Percentiles rank a stretch among this genome's conserved stretches.
phyloP scores from a whole-genome alignment of 2,797 vertebrate species.

The Melanotaenia pygmaea region DNA sequence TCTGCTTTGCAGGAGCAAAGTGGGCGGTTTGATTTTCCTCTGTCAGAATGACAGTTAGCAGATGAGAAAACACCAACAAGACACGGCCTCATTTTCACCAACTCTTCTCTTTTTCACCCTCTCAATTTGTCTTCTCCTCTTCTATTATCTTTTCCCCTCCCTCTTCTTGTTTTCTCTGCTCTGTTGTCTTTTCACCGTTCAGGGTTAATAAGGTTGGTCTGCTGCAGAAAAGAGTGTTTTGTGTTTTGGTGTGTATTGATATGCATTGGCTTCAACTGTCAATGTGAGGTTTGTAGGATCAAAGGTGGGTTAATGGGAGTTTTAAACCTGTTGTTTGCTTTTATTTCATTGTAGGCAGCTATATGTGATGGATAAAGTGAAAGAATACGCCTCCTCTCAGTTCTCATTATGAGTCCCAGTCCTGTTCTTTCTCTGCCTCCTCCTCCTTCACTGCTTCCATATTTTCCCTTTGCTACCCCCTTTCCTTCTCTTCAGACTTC shows the following conservation, averaged over 20 bases:
- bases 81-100: conserved; percentile 31
- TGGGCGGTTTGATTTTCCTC: conserved; percentile 29
- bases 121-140: conserved; percentile 11
- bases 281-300: conserved; percentile 14
- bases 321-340: conserved; percentile 8
- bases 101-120: conserved; percentile 6
- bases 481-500: conserved; percentile 15
- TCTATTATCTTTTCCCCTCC: conserved; percentile 1
- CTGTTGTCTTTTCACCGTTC: conserved; percentile 31
- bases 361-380: neutral
- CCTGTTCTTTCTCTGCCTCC: neutral
- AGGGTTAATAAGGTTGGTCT: conserved; percentile 37
- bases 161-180: conserved; percentile 21
- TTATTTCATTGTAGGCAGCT: neutral
- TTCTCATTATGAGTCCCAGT: conserved; percentile 11
- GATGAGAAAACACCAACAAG: conserved; percentile 43
- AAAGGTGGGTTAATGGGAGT: conserved; percentile 41
- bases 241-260: neutral
- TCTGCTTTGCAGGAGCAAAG: conserved; percentile 13
- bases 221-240: conserved; percentile 27
- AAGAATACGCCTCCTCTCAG: conserved; percentile 8
- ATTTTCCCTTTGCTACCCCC: conserved; percentile 3
- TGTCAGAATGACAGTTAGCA: conserved; percentile 25
- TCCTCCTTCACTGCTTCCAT: neutral
- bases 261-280: neutral